Conservation (phyloP, 2,113 vertebrate genomes). For the Toxostoma redivivum region DNA sequence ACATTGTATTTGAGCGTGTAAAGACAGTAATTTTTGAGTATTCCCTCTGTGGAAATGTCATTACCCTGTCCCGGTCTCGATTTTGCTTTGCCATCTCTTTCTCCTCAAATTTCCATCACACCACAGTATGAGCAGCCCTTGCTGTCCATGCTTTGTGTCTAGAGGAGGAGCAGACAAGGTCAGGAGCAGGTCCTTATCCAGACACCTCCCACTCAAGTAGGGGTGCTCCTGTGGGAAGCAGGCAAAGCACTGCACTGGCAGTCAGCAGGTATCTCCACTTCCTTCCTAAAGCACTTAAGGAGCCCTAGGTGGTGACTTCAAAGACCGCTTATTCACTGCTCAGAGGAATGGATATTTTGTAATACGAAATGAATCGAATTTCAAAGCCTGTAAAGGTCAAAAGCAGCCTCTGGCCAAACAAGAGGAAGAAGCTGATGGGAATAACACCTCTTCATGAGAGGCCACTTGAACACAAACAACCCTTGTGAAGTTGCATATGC, state of each 20-base stretch:
- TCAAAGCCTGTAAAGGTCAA: constrained; percentile 63
- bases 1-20: not conserved
- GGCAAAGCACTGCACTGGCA: not conserved
- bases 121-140: not conserved
- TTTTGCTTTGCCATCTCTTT: not conserved
- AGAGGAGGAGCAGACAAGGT: not conserved
- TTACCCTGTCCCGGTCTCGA: not conserved
- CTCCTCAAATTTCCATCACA: not conserved
- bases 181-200: not conserved
- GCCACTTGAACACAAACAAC: not conserved
- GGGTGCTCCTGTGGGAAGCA: not conserved
- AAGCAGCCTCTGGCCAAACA: constrained; percentile 56
- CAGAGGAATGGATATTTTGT: constrained; percentile 45
- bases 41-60: not conserved
- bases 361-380: constrained; percentile 60
- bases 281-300: not conserved
- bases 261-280: not conserved
- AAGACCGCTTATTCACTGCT: constrained; percentile 30
- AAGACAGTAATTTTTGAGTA: not conserved
- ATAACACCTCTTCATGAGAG: not conserved
- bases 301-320: constrained; percentile 45
- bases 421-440: not conserved
- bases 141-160: not conserved
- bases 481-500: not conserved
- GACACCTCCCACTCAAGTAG: not conserved